Percentiles rank a stretch among this genome's conserved stretches.
phyloP scores from a whole-genome alignment of 2,113 vertebrate genomes.

The Scomber scombrus region DNA sequence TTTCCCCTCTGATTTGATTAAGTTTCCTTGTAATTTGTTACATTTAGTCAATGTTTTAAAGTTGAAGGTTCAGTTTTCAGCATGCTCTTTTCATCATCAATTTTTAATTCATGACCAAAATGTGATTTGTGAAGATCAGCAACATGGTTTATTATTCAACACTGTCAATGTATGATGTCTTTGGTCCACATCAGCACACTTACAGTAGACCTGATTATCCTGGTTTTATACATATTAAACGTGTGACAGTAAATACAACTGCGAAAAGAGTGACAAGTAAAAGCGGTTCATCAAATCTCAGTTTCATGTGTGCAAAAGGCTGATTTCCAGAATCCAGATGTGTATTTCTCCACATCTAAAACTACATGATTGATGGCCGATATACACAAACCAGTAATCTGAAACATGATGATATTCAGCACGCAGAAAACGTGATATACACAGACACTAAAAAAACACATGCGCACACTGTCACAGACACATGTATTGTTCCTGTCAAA shows the following conservation, averaged over 20 bases:
- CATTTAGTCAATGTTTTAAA: background rate
- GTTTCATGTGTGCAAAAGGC: background rate
- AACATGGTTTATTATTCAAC: background rate
- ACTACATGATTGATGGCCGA: slow-evolving; percentile 29
- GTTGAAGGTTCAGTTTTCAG: background rate
- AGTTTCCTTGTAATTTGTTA: background rate
- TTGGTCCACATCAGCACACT: background rate
- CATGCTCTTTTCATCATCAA: background rate
- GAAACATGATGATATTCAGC: slow-evolving; percentile 14
- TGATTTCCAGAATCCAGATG: slow-evolving; percentile 6
- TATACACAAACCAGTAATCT: slow-evolving; percentile 34
- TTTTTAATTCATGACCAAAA: background rate
- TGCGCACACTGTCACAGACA: slow-evolving; percentile 13
- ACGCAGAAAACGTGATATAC: background rate
- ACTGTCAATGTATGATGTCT: background rate
- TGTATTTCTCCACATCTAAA: slow-evolving; percentile 5
- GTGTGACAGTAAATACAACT: slow-evolving; percentile 9
- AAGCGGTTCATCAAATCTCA: background rate
- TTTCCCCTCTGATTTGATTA: background rate
- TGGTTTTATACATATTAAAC: background rate
- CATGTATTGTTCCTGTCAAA: slow-evolving; percentile 52
- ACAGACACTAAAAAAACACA: background rate
- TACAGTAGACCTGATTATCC: background rate
- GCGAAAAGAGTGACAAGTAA: background rate
- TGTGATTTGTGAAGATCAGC: background rate